These are phyloP conservation scores for Stenoptilia bipunctidactyla DNA, from an alignment of 2,888 invertebrate species.

Conservation along the genomic window DNA sequence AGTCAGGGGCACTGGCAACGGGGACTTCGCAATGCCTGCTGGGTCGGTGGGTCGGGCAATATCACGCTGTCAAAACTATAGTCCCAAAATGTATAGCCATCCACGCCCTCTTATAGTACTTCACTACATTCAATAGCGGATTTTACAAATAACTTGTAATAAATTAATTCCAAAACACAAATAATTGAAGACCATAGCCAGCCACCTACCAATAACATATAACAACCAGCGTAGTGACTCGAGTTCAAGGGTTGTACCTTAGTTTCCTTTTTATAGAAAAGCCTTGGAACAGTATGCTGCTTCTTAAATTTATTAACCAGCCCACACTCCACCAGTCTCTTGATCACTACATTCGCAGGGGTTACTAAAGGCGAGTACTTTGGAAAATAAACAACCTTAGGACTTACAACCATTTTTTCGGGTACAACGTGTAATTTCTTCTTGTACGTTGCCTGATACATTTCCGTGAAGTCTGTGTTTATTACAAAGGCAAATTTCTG, in stretches of 20 bases:
- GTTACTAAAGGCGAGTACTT: conserved; percentile 31
- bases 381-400: conserved; percentile 42
- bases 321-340: conserved; percentile 29
- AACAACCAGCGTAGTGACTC: conserved; percentile 26
- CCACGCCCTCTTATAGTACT: too few species aligned
- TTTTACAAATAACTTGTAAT: too few species aligned
- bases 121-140: too few species aligned
- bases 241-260: conserved; percentile 20
- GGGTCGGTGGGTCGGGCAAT: too few species aligned
- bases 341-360: conserved; percentile 25
- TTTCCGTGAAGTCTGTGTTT: conserved; percentile 27
- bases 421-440: conserved; percentile 33
- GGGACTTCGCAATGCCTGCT: too few species aligned
- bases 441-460: conserved; percentile 24
- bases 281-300: conserved; percentile 13
- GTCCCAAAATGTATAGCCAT: too few species aligned
- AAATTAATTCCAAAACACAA: conserved; percentile 28
- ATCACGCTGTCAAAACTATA: too few species aligned
- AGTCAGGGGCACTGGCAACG: too few species aligned
- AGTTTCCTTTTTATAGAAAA: background rate
- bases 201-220: conserved; percentile 24
- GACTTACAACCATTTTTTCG: conserved; percentile 36
- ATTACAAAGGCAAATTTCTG: conserved; percentile 32
- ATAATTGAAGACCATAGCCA: conserved; percentile 28
- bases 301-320: conserved; percentile 24